These are phyloP conservation scores for Rallus limicola DNA, from an alignment of 2,113 vertebrate genomes.

Conservation along the genomic window DNA sequence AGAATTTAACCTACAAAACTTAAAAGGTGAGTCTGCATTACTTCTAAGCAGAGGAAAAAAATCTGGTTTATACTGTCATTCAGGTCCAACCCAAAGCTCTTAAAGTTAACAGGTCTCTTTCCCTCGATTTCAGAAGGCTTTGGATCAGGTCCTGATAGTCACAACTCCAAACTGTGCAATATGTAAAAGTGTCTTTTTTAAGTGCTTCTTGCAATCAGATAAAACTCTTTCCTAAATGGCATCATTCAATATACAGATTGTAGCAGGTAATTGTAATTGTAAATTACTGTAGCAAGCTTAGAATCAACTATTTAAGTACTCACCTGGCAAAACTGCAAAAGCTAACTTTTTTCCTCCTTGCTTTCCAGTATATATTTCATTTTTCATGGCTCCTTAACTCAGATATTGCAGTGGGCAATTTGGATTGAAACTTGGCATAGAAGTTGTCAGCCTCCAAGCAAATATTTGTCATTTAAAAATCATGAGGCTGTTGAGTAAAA, in stretches of 20 bases:
- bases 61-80: slow-evolving; percentile 10
- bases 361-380: slow-evolving; percentile 30
- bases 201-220: slow-evolving; percentile 67
- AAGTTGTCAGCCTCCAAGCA: slow-evolving; percentile 52
- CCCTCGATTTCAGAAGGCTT: not conserved
- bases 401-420: slow-evolving; percentile 42
- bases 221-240: slow-evolving; percentile 46
- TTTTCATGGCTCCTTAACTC: slow-evolving; percentile 37
- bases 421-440: slow-evolving; percentile 65
- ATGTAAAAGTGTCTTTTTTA: slow-evolving; percentile 53
- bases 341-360: not conserved
- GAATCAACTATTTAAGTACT: slow-evolving; percentile 36
- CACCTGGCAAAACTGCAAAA: slow-evolving; percentile 27
- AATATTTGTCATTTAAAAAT: slow-evolving; percentile 74
- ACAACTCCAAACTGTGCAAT: slow-evolving; percentile 24
- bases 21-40: slow-evolving; percentile 39
- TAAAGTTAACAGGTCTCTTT: slow-evolving; percentile 32
- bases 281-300: slow-evolving; percentile 59
- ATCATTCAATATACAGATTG: slow-evolving; percentile 37
- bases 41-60: slow-evolving; percentile 21
- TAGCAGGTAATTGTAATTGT: slow-evolving; percentile 63
- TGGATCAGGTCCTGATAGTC: slow-evolving; percentile 37
- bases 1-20: slow-evolving; percentile 50
- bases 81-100: not conserved
- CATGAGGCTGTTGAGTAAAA: slow-evolving; percentile 38